These are phyloP conservation scores for Scolopax bukidnonensis DNA, from an alignment of 2,797 vertebrate species.

Conservation along the genomic window DNA sequence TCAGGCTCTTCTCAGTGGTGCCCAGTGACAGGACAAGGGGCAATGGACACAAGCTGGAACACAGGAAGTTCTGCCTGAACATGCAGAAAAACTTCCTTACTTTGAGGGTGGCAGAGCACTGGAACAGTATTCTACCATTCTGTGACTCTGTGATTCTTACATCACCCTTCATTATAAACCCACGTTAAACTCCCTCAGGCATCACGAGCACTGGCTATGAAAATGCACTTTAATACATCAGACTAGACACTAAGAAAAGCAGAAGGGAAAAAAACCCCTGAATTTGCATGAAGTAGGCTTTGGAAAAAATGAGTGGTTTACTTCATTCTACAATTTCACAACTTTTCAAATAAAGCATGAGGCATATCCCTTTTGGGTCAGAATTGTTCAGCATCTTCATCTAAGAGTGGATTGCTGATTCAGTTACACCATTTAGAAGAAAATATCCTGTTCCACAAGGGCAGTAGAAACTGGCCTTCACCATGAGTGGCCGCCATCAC, in stretches of 20 bases:
- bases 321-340: background rate
- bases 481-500: slow-evolving; percentile 23
- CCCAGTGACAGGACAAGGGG: no score
- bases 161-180: background rate
- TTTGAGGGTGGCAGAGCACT: no score
- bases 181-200: background rate
- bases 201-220: background rate
- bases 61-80: no score
- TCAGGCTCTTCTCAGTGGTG: no score
- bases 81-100: no score
- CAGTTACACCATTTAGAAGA: background rate
- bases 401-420: background rate
- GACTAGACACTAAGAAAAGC: background rate
- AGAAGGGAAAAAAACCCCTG: background rate
- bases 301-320: background rate
- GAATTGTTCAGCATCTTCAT: background rate
- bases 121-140: no score
- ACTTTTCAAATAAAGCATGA: background rate
- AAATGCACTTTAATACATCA: background rate
- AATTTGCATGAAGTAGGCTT: background rate
- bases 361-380: background rate
- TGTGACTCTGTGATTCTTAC: background rate
- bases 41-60: no score
- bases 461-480: slow-evolving; percentile 1
- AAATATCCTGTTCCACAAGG: background rate